Evolutionary conservation across 2,113 vertebrate species (phyloP), one percentile per base, ranked within the genome.

Genomic region (Tylochromis polylepis): DNA sequence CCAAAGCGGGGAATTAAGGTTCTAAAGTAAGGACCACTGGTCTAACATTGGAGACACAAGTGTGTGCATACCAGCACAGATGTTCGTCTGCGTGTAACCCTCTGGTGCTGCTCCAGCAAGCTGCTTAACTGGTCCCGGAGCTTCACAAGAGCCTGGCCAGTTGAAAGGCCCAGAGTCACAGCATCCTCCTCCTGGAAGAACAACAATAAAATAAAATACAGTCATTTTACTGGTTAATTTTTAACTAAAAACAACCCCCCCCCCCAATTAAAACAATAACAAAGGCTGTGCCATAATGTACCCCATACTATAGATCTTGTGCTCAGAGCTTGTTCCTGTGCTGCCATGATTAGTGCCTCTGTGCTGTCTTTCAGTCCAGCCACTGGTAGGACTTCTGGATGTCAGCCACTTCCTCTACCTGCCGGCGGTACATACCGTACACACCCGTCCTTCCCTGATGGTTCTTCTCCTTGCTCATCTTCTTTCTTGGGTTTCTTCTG

Each of bases 51-150:
- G 51, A 51, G 70, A 5, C 38, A 38, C 18, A 11, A 78, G 43
- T 12, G 55, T 57, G 15, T 18, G n/a, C 24, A 11, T 92, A 99
- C 98, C 97, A 97, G 97, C 95, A 96, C 94, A 0, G 97, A 97
- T 49, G 92, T 84, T 59, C 88, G 88, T 77, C 96, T 97, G 18
- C 94, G 96, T 91, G 16, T 89, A 8, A 96, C 94, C 58, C 95
- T 97, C 94, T 98, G 97, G 93, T 99, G 96, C 29, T 97, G 97
- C 38, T 97, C 97, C 94, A 99, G 95, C 70, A 98, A 95, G 5
- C 90, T 93, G 91, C 96, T 96, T 83, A 99, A 95, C 91, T 99
- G 98, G 87, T 98, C 97, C 90, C 96, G 96, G 57, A 99, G 96
- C 84, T 97, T 97, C 1, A 89, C 94, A 80, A 99, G 96, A 87